Base-by-base conservation (phyloP, 2,888 invertebrate genomes). In the Leuctra nigra region DNA sequence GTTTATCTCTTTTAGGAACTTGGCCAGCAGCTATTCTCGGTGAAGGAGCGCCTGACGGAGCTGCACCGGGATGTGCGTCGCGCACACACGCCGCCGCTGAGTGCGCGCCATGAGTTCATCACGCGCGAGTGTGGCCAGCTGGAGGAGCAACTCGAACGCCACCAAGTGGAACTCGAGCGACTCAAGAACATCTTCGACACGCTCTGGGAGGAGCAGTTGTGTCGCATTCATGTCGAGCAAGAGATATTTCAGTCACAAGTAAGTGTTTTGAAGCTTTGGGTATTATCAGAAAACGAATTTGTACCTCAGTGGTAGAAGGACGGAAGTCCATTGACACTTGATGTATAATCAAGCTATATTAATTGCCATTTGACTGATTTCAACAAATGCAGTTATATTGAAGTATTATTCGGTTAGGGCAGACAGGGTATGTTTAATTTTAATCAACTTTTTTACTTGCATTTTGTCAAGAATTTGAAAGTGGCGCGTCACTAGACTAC, bases 181-280 rank as follows among this genome's bases (percentile, higher is more conserved):
- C 73, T 82, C 66, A 73, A 78, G 55, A 72, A 75, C 4, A 74
- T 78, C 4, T 83, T 83, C 63, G 82, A 82, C 61, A 72, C 81
- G 47, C 75, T 83, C 1, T 86, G 86, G 86, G 85, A 86, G 66
- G 85, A 86, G 65, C 83, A 84, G 64, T 69, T 86, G 23, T 83
- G 85, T 70, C 74, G 84, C 59, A 78, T 87, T 59, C 77, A 83
- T 48, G 77, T 83, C 6, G 86, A 87, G 68, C 86, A 86, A 68
- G 84, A 85, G 65, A 76, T 83, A 36, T 82, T 80, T 64, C 77
- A 77, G 64, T 74, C 77, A 29, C 77, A 78, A 73, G 77, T 76
- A 63, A 9, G 52, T n/a, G n/a, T n/a, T n/a, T n/a, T n/a, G n/a
- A n/a, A n/a, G n/a, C n/a, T n/a, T n/a, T n/a, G n/a, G n/a, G n/a